Evolutionary conservation across 2,888 invertebrate genomes (phyloP).

Genomic region (Eupithecia subumbrata): DNA sequence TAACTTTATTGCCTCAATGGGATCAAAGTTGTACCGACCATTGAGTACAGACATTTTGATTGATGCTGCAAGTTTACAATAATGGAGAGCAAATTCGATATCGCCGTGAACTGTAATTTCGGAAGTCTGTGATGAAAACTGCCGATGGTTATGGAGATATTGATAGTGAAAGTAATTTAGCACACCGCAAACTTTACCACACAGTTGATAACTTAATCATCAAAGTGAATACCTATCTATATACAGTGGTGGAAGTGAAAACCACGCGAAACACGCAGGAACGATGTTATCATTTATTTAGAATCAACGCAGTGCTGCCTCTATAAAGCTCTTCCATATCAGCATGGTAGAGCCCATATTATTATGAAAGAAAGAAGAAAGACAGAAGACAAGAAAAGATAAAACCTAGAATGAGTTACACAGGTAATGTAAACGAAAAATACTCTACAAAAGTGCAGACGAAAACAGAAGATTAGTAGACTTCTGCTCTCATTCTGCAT

Average conservation of each 20-base stretch:
- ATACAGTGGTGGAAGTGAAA: conserved; percentile 50
- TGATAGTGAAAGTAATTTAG: conserved; percentile 72
- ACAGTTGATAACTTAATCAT: conserved; percentile 52
- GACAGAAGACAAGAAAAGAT: not conserved
- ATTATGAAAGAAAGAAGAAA: too few species aligned
- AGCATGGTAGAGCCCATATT: not conserved
- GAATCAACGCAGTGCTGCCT: not conserved
- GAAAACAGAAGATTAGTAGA: not conserved
- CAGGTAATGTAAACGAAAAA: not conserved
- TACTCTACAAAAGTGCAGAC: not conserved
- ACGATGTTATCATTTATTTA: conserved; percentile 2
- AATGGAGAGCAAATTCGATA: conserved; percentile 40
- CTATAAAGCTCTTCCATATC: not conserved
- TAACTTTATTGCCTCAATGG: conserved; percentile 42
- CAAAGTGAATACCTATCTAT: conserved; percentile 39
- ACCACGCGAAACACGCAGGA: conserved; percentile 47
- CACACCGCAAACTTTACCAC: conserved; percentile 60
- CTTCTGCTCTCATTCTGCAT: not conserved
- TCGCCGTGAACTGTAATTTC: conserved; percentile 48
- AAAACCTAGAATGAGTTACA: not conserved
- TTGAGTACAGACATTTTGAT: conserved; percentile 41
- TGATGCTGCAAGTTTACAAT: conserved; percentile 38
- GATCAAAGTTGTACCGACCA: conserved; percentile 38
- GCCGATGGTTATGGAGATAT: conserved; percentile 49
- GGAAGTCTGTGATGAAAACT: conserved; percentile 51